Percentiles rank a stretch among this genome's conserved stretches.
Evolutionary conservation across 2,888 invertebrate species (phyloP).

Genomic region (Pachycephus smyrnensis): DNA sequence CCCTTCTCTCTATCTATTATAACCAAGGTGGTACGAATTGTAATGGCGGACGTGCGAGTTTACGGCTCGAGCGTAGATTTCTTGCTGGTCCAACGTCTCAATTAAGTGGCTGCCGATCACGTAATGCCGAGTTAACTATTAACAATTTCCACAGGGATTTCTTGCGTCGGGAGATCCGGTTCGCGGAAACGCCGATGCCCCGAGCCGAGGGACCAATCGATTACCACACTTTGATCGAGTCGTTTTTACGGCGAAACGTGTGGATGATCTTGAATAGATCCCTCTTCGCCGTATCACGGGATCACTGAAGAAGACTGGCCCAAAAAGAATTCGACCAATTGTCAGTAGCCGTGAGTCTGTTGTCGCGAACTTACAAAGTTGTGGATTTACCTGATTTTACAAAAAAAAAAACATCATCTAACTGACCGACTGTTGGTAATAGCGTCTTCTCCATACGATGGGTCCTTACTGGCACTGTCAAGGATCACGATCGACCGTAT

Average conservation of each 20-base stretch:
- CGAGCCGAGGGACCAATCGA: slow-evolving; percentile 27
- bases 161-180: slow-evolving; percentile 8
- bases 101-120: slow-evolving; percentile 29
- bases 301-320: neutral
- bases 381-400: neutral
- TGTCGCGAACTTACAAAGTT: no score
- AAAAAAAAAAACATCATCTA: neutral
- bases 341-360: neutral
- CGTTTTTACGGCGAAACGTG: slow-evolving; percentile 22
- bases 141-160: slow-evolving; percentile 24
- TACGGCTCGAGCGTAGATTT: neutral
- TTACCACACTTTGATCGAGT: slow-evolving; percentile 29
- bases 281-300: neutral
- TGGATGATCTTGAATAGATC: slow-evolving; percentile 21
- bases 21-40: neutral
- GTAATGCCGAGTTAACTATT: slow-evolving; percentile 18
- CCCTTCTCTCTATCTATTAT: neutral
- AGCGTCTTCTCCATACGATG: neutral
- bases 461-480: neutral
- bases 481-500: neutral
- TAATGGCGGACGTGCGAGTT: neutral
- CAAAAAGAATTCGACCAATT: neutral
- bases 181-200: slow-evolving; percentile 20
- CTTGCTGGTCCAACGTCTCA: slow-evolving; percentile 37
- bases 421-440: neutral